These are phyloP conservation scores for Malaclemys terrapin DNA, from an alignment of 2,113 vertebrate genomes.

Conservation along the genomic window DNA sequence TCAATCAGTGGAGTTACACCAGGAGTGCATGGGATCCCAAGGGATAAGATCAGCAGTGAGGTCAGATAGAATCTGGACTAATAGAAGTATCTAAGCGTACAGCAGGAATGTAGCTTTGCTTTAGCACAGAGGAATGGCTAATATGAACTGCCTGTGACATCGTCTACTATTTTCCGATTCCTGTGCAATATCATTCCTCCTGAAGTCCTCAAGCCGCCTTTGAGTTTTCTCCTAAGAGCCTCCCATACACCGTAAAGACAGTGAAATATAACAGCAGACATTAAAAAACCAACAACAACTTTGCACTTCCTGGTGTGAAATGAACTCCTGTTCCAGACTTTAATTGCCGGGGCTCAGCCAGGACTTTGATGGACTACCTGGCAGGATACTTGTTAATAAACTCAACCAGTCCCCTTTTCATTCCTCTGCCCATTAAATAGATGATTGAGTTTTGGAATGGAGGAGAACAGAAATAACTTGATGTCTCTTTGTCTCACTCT, in stretches of 20 bases:
- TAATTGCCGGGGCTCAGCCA: constrained; percentile 51
- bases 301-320: constrained; percentile 47
- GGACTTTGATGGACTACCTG: constrained; percentile 21
- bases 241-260: neutral
- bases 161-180: neutral
- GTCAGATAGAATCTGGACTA: neutral
- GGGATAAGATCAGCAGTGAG: neutral
- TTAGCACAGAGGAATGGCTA: neutral
- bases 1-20: neutral
- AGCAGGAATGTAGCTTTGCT: neutral
- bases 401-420: constrained; percentile 8
- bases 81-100: neutral
- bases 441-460: constrained; percentile 10
- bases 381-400: constrained; percentile 65
- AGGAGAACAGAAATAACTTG: neutral
- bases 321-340: constrained; percentile 24
- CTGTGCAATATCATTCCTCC: neutral
- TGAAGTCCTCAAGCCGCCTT: neutral
- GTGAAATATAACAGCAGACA: constrained; percentile 49
- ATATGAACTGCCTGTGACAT: neutral
- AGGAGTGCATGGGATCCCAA: neutral
- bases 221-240: neutral
- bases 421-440: constrained; percentile 56
- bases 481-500: neutral
- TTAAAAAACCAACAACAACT: constrained; percentile 7